phyloP scores from a whole-genome alignment of 2,888 invertebrate genomes.

The Melipona beecheii region DNA sequence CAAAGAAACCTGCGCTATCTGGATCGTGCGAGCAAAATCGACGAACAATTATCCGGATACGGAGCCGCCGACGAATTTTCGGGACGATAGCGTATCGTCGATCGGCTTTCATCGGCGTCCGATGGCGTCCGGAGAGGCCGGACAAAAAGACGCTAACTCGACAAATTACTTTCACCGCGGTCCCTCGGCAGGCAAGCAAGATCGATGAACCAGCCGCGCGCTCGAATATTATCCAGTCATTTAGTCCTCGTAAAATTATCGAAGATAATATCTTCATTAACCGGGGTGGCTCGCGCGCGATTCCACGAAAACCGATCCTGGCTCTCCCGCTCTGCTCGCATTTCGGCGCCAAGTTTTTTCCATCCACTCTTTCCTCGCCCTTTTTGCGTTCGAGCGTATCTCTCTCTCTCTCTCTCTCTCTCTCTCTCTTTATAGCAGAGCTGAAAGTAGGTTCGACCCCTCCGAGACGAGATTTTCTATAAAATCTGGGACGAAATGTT shows the following conservation, averaged over 20 bases:
- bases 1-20: no score
- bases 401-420: constrained; percentile 6
- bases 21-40: background rate
- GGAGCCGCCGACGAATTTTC: constrained; percentile 8
- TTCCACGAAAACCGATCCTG: constrained; percentile 21
- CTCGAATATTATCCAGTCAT: constrained; percentile 42
- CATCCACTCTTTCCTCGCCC: background rate
- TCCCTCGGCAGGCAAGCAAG: constrained; percentile 29
- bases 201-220: constrained; percentile 33
- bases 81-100: background rate
- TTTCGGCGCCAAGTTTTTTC: background rate
- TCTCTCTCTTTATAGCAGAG: background rate
- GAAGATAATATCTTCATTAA: constrained; percentile 44
- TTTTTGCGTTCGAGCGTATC: background rate
- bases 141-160: constrained; percentile 39
- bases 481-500: no score
- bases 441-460: no score
- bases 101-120: constrained; percentile 1
- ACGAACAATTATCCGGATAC: background rate
- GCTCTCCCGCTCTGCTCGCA: background rate
- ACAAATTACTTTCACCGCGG: constrained; percentile 41
- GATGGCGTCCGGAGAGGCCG: constrained; percentile 1
- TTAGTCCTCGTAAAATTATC: constrained; percentile 34
- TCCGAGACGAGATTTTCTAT: no score
- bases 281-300: background rate